Base-by-base conservation (phyloP, 23 tunicate genomes). In the Styela plicata region DNA sequence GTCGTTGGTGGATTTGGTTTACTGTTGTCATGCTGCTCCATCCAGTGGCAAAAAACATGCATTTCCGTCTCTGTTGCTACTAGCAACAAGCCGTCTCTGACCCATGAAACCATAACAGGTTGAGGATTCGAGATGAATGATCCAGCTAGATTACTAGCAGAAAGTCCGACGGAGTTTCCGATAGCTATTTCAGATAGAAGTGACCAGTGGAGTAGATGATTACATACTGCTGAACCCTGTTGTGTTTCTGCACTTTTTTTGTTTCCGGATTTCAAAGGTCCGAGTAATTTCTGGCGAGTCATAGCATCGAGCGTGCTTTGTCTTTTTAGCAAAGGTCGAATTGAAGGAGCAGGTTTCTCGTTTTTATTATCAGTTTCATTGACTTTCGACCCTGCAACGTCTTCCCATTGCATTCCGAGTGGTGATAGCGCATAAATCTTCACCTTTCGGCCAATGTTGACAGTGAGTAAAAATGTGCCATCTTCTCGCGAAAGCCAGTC, bases 21-120 rank as follows among this genome's bases (percentile, higher is more conserved):
- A 0, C 70, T 74, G 10, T 18, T 28, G 29, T 84, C 83, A 2
- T 71, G 64, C 19, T 80, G 69, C 20, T 84, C 73, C 53, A 91
- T 36, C 97, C 97, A 91, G n/a, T 82, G 93, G 67, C 94, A 81
- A 37, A 84, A 93, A 10, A 93, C 91, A 87, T 85, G 86, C 93
- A 93, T 93, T 82, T 93, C 98, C 18, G 98, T 93, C 34, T 81
- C 83, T 2, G 89, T 93, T 1, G 90, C 98, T 64, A 93, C 93
- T 64, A 93, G 76, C 66, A 93, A 67, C 63, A 93, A 57, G 3
- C 98, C 98, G 73, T 83, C 98, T 32, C 89, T 37, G n/a, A 87
- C 89, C 98, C 98, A 93, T n/a, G 98, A 93, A 28, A 93, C 89
- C 28, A 78, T 82, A 0, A 84, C 78, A 63, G 83, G 26, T 29